phyloP scores from a whole-genome alignment of 1,140 invertebrate species.

The Thaumatotibia leucotreta region DNA sequence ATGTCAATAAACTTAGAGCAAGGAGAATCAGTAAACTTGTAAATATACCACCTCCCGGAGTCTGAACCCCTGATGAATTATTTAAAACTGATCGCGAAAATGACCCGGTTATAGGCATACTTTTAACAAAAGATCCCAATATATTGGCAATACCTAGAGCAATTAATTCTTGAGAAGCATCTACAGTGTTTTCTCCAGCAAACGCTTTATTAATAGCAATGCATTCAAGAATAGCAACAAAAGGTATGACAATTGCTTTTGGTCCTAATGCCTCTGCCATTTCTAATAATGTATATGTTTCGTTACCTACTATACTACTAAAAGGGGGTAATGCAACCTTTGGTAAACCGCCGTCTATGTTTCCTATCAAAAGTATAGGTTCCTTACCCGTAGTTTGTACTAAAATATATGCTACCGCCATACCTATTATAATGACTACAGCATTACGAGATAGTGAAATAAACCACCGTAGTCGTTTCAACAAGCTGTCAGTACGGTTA shows the following conservation, averaged over 20 bases:
- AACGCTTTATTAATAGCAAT: constrained; percentile 92
- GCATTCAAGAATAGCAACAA: constrained; percentile 88
- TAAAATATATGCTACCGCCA: constrained; percentile 78
- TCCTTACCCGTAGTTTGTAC: constrained; percentile 56
- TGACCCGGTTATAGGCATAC: constrained; percentile 93
- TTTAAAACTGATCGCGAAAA: constrained; percentile 94
- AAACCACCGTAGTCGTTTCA: constrained; percentile 53
- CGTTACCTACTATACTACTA: constrained; percentile 74
- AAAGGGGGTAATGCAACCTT: constrained; percentile 81
- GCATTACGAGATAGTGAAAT: constrained; percentile 82
- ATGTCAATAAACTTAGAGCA: constrained; percentile 52
- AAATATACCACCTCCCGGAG: constrained; percentile 88
- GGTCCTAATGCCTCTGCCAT: constrained; percentile 81
- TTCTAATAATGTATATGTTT: constrained; percentile 77
- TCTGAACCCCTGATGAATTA: constrained; percentile 92
- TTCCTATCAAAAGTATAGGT: constrained; percentile 79
- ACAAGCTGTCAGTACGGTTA: constrained; percentile 36
- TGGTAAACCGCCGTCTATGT: constrained; percentile 80
- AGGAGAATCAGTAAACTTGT: constrained; percentile 61
- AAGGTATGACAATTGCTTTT: constrained; percentile 82
- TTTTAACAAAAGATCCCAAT: constrained; percentile 88
- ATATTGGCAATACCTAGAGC: constrained; percentile 91
- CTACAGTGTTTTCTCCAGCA: constrained; percentile 69
- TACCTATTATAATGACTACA: constrained; percentile 82
- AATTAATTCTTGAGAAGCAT: constrained; percentile 91